These are phyloP conservation scores for Rhabditoides inermis DNA, from an alignment of 2,888 invertebrate genomes.

Conservation along the genomic window DNA sequence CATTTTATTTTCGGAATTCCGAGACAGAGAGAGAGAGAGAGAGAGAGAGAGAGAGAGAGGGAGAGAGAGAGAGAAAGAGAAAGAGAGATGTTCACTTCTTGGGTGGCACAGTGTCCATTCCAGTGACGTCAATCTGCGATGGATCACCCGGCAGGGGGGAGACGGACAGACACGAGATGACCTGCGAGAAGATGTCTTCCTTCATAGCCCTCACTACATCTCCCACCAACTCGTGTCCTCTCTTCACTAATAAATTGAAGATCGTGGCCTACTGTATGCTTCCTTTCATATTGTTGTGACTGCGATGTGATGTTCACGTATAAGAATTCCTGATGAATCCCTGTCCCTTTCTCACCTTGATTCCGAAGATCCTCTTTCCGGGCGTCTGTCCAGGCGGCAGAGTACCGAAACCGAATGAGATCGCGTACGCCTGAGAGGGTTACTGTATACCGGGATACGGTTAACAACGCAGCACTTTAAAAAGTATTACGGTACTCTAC, in stretches of 20 bases:
- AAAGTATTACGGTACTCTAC: no score
- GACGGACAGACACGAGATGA: conserved; percentile 6
- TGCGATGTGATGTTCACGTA: no score
- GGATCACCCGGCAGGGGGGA: conserved; percentile 4
- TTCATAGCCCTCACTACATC: no score
- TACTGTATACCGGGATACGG: no score
- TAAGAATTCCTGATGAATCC: no score
- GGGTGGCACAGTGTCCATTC: conserved; percentile 8
- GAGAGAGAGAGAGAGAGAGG: neutral
- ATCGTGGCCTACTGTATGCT: no score
- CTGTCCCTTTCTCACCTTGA: conserved; percentile 3
- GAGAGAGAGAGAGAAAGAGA: neutral
- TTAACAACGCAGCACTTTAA: no score
- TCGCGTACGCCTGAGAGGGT: conserved; percentile 3
- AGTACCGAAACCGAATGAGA: conserved; percentile 4
- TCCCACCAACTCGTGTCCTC: no score
- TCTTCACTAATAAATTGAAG: no score
- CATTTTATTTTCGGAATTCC: neutral
- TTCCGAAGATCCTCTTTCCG: conserved; percentile 7
- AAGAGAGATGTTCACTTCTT: neutral
- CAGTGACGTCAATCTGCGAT: conserved; percentile 8
- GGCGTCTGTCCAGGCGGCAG: conserved; percentile 6
- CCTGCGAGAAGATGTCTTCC: no score
- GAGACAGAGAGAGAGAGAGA: neutral
- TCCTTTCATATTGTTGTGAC: no score